These are phyloP conservation scores for Thecophora atra DNA, from an alignment of 2,888 invertebrate species.

Conservation along the genomic window DNA sequence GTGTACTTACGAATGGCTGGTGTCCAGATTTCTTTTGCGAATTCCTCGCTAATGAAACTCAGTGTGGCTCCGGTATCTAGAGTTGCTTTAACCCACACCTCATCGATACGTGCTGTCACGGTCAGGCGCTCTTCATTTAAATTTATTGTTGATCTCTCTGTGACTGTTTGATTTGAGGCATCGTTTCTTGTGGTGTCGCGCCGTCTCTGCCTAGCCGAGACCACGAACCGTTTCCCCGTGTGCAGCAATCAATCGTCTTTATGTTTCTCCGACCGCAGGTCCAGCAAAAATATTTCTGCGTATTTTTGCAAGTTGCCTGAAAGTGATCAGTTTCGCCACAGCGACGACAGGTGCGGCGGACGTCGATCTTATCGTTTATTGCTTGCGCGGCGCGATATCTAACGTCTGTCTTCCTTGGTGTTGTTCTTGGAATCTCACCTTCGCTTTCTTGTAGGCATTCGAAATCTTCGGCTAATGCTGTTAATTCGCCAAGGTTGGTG, in stretches of 20 bases:
- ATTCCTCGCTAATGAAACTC: conserved; percentile 19
- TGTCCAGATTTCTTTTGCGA: background rate
- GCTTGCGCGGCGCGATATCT: background rate
- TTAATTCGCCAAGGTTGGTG: conserved; percentile 4
- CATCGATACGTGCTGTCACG: background rate
- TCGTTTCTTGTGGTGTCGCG: conserved; percentile 1
- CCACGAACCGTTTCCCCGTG: conserved; percentile 11
- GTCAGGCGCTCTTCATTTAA: background rate
- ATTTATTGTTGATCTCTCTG: background rate
- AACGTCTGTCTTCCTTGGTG: background rate
- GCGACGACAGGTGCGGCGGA: background rate
- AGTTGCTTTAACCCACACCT: conserved; percentile 5
- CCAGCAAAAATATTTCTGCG: background rate
- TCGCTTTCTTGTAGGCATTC: background rate
- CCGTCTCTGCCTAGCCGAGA: background rate
- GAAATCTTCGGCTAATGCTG: conserved; percentile 19
- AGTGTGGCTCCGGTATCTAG: conserved; percentile 19
- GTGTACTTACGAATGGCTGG: background rate
- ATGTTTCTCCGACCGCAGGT: background rate
- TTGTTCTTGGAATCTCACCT: background rate
- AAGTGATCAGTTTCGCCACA: conserved; percentile 15
- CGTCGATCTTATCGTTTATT: background rate
- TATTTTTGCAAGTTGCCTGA: background rate
- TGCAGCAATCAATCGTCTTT: conserved; percentile 16
- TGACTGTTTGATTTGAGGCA: background rate